These are phyloP conservation scores for Thermophis baileyi DNA, from an alignment of 2,113 vertebrate genomes.

Conservation along the genomic window DNA sequence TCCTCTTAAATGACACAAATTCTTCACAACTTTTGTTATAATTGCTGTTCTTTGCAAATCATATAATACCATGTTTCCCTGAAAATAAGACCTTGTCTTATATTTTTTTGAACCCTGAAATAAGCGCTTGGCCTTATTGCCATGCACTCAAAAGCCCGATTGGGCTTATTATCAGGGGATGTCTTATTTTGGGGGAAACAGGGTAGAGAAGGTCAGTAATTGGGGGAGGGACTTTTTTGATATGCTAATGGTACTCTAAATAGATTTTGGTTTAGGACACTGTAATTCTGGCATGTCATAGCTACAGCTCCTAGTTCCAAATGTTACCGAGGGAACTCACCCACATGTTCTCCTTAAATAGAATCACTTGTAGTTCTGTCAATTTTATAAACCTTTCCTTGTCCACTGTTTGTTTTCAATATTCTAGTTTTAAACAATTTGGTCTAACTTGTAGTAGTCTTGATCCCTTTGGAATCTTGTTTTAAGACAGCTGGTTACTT, in stretches of 20 bases:
- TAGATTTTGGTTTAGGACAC: constrained; percentile 25
- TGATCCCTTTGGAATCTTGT: not conserved
- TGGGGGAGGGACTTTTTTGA: constrained; percentile 9
- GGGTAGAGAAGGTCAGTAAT: constrained; percentile 18
- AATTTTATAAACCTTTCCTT: not conserved
- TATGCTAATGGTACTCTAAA: constrained; percentile 31
- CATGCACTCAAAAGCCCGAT: too few relatives aligned
- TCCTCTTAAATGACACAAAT: not conserved
- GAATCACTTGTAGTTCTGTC: not conserved
- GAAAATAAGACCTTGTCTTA: too few relatives aligned
- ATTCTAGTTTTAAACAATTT: not conserved
- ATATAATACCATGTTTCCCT: too few relatives aligned
- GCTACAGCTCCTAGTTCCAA: not conserved
- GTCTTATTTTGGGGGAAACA: too few relatives aligned
- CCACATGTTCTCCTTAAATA: not conserved
- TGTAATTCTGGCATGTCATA: not conserved
- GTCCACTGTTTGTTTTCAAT: not conserved
- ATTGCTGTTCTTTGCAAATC: constrained; percentile 5
- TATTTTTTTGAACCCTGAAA: too few relatives aligned
- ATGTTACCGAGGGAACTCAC: constrained; percentile 13
- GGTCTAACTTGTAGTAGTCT: not conserved
- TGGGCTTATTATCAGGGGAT: too few relatives aligned
- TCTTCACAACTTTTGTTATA: constrained; percentile 29
- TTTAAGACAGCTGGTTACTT: constrained; percentile 23
- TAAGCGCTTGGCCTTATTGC: too few relatives aligned